Evolutionary conservation across 2,113 vertebrate species (phyloP), one percentile per base, ranked within the genome.

Genomic region (Siniperca knerii): DNA sequence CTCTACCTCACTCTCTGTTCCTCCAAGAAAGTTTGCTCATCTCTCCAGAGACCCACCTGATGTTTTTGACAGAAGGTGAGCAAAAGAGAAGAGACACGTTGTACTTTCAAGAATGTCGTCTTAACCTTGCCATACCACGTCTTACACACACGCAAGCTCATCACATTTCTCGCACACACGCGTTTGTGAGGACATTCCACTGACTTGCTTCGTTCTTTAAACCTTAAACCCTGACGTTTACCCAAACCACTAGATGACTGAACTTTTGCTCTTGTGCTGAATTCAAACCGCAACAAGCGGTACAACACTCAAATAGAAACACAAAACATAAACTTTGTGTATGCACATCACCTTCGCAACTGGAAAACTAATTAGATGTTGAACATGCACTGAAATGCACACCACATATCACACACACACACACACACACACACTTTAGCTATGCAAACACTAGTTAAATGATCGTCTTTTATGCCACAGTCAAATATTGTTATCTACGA

Each of bases 1-100:
- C 66, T 70, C 57, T 8, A 20, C 73, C 66, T 73, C 57, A 0
- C 72, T 62, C 85, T 82, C 69, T 77, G 66, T 72, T 87, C 81
- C 64, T 90, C 83, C 75, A 83, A 82, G 55, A 90, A 79, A 13
- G 16, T 85, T 90, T 83, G 66, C 86, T 92, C 88, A 87, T 88
- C 67, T 68, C 90, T 91, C 91, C 44, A 5, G 90, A 81, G 92
- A 91, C 11, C 77, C 85, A 94, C 89, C 91, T 94, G 92, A 94
- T 94, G 92, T 69, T 89, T 92, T 88, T 84, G 88, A 93, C 93
- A 94, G 89, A 93, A 92, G 92, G 86, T 92, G 84, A 87, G 76
- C 76, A 42, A 46, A 88, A 67, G 77, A 87, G 84, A 87, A 71
- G 84, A 89, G 88, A 92, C 84, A 86, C 74, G 72, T 82, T 87